phyloP scores from a whole-genome alignment of 2,888 invertebrate species.

The Melanargia galathea region DNA sequence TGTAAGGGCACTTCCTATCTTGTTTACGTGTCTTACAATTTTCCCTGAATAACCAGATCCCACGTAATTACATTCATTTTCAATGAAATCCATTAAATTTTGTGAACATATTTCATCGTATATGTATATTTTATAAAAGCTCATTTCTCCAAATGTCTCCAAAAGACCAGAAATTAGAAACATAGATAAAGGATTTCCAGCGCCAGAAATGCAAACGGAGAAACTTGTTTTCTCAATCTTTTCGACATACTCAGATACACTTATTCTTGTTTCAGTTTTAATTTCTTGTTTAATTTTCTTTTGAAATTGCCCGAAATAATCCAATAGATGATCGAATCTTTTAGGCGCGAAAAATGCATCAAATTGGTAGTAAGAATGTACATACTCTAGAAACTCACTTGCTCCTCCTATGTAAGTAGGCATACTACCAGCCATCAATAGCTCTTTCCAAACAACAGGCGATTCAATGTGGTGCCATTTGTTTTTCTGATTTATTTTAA shows the following conservation, averaged over 20 bases:
- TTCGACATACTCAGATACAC: conserved; percentile 33
- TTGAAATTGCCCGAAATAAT: conserved; percentile 57
- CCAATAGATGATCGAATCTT: conserved; percentile 55
- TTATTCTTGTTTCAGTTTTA: conserved; percentile 30
- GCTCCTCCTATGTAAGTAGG: conserved; percentile 82
- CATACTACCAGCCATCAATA: conserved; percentile 78
- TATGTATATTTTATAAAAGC: conserved; percentile 62
- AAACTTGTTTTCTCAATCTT: conserved; percentile 45
- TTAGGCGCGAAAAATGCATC: conserved; percentile 59
- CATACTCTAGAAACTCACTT: conserved; percentile 83
- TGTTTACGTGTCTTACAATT: conserved; percentile 65
- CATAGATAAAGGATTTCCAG: conserved; percentile 58
- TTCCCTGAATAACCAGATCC: conserved; percentile 53
- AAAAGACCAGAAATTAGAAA: conserved; percentile 64
- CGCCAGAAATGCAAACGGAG: conserved; percentile 65
- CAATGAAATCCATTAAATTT: conserved; percentile 59
- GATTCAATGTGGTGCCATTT: conserved; percentile 81
- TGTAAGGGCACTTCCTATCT: conserved; percentile 71
- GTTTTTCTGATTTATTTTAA: conserved; percentile 72
- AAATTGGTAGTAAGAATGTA: conserved; percentile 81
- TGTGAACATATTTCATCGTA: conserved; percentile 55
- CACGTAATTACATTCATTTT: conserved; percentile 63
- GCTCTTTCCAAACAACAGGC: conserved; percentile 84
- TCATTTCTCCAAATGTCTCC: conserved; percentile 50
- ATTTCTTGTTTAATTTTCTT: conserved; percentile 50